These are phyloP conservation scores for Megatriorchis doriae DNA, from an alignment of 2,113 vertebrate genomes.

Conservation along the genomic window DNA sequence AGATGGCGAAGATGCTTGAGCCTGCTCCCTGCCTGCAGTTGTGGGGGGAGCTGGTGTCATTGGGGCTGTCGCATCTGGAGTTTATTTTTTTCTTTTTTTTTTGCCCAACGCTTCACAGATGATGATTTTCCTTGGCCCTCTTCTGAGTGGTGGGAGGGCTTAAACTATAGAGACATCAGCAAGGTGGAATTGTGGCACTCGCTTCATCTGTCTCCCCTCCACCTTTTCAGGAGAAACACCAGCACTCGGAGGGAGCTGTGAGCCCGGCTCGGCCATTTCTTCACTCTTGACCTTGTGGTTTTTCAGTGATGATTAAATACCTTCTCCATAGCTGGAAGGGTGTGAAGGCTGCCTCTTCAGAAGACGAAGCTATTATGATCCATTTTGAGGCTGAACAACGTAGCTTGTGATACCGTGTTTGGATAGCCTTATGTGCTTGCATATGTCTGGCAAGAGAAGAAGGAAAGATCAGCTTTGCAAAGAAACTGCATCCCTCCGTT, in stretches of 20 bases:
- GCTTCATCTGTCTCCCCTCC: not conserved
- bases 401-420: not conserved
- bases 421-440: not conserved
- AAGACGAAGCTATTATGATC: not conserved
- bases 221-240: not conserved
- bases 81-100: too few species aligned
- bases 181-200: rapidly evolving
- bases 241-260: rapidly evolving
- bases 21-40: not conserved
- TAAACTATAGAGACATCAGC: not conserved
- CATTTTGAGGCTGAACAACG: not conserved
- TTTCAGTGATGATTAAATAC: not conserved
- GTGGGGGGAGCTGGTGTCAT: too few species aligned
- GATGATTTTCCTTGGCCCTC: not conserved
- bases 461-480: not conserved
- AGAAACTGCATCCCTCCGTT: not conserved
- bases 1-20: not conserved
- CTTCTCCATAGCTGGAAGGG: not conserved
- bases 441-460: not conserved
- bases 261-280: not conserved
- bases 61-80: too few species aligned
- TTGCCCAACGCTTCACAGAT: not conserved
- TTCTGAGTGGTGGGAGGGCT: too few species aligned
- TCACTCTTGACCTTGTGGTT: not conserved
- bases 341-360: not conserved